Percentiles rank a stretch among this genome's conserved stretches.
Evolutionary conservation across 2,888 invertebrate species (phyloP).

Genomic region (Hyposoter dolosus): DNA sequence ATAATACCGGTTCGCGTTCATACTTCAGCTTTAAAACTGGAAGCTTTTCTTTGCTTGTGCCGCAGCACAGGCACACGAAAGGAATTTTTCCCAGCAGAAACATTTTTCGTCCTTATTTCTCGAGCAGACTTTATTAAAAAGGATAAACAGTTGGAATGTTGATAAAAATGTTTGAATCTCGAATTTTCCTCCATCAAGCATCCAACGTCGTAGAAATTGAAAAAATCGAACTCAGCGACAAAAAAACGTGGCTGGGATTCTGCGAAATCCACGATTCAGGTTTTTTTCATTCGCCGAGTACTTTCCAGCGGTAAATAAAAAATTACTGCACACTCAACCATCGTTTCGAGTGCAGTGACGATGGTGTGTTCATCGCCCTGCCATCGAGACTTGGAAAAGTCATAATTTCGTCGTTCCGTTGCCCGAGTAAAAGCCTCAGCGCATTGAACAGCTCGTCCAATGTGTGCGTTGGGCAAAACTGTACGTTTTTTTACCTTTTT

Average conservation of each 20-base stretch:
- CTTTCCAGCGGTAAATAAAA: neutral
- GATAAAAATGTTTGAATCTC: neutral
- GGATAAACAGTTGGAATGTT: neutral
- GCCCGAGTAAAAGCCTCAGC: neutral
- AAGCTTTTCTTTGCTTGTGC: neutral
- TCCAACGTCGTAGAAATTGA: neutral
- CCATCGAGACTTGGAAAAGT: neutral
- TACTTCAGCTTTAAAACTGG: slow-evolving; percentile 7
- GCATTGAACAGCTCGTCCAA: slow-evolving; percentile 5
- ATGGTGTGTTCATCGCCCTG: neutral
- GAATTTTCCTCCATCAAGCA: neutral
- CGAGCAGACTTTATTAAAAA: neutral
- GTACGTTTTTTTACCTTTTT: neutral
- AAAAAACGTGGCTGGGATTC: neutral
- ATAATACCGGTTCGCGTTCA: neutral
- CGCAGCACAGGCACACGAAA: neutral
- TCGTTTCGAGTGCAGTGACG: too few relatives aligned
- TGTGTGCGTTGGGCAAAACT: neutral
- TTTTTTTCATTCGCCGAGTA: neutral
- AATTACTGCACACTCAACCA: neutral
- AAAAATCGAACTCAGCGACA: neutral
- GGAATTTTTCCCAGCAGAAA: neutral
- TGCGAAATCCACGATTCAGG: neutral
- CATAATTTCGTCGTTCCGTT: slow-evolving; percentile 17
- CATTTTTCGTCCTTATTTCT: neutral